phyloP scores from a whole-genome alignment of 2,797 vertebrate species.

The Rhinichthys osculus region DNA sequence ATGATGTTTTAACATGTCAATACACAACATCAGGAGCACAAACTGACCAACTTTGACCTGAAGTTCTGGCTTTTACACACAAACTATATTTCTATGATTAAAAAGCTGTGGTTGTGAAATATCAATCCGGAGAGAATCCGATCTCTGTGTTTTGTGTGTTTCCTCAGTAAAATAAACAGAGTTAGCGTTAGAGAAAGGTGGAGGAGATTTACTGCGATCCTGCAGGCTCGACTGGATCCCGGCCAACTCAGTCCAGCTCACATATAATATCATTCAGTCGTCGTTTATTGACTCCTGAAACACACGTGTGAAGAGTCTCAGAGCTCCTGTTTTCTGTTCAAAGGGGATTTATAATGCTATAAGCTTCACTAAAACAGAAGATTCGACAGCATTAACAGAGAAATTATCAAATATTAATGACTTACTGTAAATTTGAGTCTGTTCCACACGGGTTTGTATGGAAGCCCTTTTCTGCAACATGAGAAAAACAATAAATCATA shows the following conservation, averaged over 20 bases:
- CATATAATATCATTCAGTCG: background rate
- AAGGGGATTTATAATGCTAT: background rate
- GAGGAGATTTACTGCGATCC: background rate
- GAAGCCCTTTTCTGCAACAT: background rate
- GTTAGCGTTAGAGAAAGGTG: background rate
- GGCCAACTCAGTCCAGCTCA: background rate
- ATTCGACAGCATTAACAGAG: background rate
- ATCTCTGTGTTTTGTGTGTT: background rate
- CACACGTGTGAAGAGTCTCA: background rate
- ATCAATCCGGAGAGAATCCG: background rate
- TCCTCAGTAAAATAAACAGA: constrained; percentile 5
- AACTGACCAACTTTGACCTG: background rate
- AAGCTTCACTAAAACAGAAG: background rate
- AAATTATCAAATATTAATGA: background rate
- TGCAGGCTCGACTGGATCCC: background rate
- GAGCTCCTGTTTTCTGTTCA: background rate
- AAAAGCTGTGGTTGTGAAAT: background rate
- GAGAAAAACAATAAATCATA: background rate
- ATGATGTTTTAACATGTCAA: background rate
- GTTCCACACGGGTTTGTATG: background rate
- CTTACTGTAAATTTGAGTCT: background rate
- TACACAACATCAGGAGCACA: background rate
- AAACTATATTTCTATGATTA: background rate
- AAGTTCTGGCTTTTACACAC: background rate
- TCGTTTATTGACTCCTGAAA: background rate